Evolutionary conservation across 2,888 invertebrate genomes (phyloP).

Genomic region (Stenichneumon culpator): DNA sequence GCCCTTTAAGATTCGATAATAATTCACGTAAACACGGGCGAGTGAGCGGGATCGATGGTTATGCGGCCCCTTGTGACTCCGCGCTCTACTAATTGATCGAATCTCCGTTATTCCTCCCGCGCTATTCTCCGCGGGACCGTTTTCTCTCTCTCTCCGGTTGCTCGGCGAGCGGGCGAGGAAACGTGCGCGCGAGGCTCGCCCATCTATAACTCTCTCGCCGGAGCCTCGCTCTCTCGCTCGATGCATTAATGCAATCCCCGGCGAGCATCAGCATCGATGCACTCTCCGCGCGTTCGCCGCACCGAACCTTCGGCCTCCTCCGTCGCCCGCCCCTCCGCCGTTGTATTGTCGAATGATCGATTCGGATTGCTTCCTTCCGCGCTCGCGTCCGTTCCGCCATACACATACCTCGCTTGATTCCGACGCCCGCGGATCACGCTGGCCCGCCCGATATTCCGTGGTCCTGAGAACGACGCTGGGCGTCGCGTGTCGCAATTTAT

Average conservation of each 20-base stretch:
- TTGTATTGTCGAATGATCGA: slow-evolving; percentile 69
- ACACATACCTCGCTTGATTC: slow-evolving; percentile 5
- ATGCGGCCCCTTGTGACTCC: slow-evolving; percentile 32
- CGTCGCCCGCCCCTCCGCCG: slow-evolving; percentile 29
- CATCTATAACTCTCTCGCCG: slow-evolving; percentile 51
- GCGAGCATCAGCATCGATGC: slow-evolving; percentile 52
- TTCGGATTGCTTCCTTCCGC: slow-evolving; percentile 65
- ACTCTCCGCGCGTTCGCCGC: slow-evolving; percentile 50
- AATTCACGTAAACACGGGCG: slow-evolving; percentile 39
- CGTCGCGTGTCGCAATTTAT: slow-evolving; percentile 58
- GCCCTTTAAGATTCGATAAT: slow-evolving; percentile 46
- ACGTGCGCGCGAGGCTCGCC: slow-evolving; percentile 48
- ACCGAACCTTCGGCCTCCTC: slow-evolving; percentile 31
- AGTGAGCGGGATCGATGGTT: slow-evolving; percentile 9
- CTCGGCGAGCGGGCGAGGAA: slow-evolving; percentile 62
- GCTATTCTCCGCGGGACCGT: slow-evolving; percentile 47
- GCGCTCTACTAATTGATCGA: slow-evolving; percentile 54
- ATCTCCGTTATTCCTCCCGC: slow-evolving; percentile 49
- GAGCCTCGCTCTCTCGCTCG: slow-evolving; percentile 38
- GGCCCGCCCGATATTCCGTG: neutral
- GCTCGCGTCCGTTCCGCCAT: slow-evolving; percentile 39
- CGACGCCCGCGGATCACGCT: slow-evolving; percentile 22
- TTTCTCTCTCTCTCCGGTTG: slow-evolving; percentile 11
- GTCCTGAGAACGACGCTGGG: slow-evolving; percentile 46
- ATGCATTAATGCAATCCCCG: slow-evolving; percentile 64